These are phyloP conservation scores for Eulemur rubriventer DNA, from an alignment of 2,797 vertebrate genomes.

Conservation along the genomic window DNA sequence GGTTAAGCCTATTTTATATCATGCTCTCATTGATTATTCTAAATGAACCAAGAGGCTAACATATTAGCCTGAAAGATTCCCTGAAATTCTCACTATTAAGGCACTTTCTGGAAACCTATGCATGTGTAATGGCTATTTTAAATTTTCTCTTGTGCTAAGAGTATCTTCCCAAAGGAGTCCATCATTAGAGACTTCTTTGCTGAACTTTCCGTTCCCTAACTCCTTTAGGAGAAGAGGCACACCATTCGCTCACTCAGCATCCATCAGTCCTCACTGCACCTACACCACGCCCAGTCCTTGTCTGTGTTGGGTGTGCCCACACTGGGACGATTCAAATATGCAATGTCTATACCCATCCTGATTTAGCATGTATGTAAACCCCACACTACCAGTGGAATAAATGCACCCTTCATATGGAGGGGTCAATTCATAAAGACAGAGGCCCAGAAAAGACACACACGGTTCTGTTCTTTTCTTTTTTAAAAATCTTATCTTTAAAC, in stretches of 20 bases:
- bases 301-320: neutral
- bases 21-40: neutral
- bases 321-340: neutral
- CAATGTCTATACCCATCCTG: neutral
- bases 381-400: neutral
- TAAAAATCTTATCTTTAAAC: neutral
- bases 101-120: neutral
- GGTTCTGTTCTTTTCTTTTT: neutral
- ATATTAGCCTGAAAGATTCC: neutral
- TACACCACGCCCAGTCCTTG: too few species aligned
- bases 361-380: neutral
- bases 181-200: neutral
- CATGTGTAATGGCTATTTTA: neutral
- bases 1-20: neutral
- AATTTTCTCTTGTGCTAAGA: neutral
- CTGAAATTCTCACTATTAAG: neutral
- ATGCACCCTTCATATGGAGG: neutral
- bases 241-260: neutral
- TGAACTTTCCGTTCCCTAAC: fast-evolving
- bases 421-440: neutral
- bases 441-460: too few species aligned
- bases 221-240: neutral
- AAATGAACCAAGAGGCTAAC: neutral
- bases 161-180: neutral
- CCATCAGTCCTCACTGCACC: neutral